Base-by-base conservation (phyloP, 2,113 vertebrate genomes). In the Solenodon paradoxus region DNA sequence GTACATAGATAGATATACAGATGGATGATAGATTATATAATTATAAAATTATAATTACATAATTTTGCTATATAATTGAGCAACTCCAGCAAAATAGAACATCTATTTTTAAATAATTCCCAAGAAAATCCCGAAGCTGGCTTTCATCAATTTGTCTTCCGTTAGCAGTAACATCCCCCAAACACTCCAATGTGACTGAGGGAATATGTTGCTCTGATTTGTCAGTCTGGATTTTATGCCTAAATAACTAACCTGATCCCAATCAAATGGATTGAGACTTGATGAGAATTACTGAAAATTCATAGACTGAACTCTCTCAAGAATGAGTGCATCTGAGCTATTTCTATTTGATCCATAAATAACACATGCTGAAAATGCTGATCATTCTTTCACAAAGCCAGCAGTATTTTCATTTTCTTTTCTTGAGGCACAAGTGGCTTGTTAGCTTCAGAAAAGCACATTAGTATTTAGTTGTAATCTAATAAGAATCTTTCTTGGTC, bases 381-480 rank as follows among this genome's bases (percentile, higher is more conserved):
- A 77, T 75, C 51, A 22, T 40, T 57, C 53, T 85, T 86, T 83
- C 40, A 32, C 16, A 32, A 72, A 84, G 53, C 2, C 35, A 90
- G 71, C 22, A 88, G 24, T 64, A 88, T 66, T 96, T 96, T 61
- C 9, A 3, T 45, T 92, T 88, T 72, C 66, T 96, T 92, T 49
- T 94, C 40, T 71, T 53, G 53, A 64, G n/a, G 28, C 32, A 40
- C 71, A 68, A 96, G 42, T 38, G 79, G 53, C n/a, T 94, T 93
- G 94, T 97, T 96, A 80, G 40, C 59, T 96, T 87, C 51, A 84
- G 69, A 86, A 92, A 90, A 93, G 13, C 69, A 71, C 64, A 71
- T 88, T 92, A 90, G 35, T 90, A 49, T 84, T 88, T 80, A 84
- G 35, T 61, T 92, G 38, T 94, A 85, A 81, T 90, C 94, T 94